Evolutionary conservation across 2,888 invertebrate species (phyloP), one percentile per base, ranked within the genome.

Genomic region (Chirona hameri): DNA sequence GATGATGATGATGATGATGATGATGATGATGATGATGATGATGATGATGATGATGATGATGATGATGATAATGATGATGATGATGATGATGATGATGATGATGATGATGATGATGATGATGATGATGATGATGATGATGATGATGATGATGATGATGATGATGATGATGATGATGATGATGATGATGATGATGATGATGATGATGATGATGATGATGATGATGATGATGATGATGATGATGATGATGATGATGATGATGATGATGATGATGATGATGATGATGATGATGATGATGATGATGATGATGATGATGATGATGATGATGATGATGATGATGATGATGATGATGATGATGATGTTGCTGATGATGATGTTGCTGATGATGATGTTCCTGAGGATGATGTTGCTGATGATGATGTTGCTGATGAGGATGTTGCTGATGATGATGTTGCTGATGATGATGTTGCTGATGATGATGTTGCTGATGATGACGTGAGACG

Each of bases 1-100:
- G 65, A 65, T 65, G 65, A n/a, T 65, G 65, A n/a, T 65, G 65
- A n/a, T 65, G 65, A n/a, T 65, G 65, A 65, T 65, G 65, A 65
- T 65, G 65, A 65, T 21, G 65, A 65, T 65, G 65, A 65, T 65
- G 65, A 65, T 65, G 65, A 65, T 65, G 65, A 65, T 65, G 65
- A 65, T 65, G 65, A 65, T 65, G 65, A 65, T 65, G 65, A 65
- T 65, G 65, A 65, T 65, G 65, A 65, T 65, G 65, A 65, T 65
- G 65, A 65, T 65, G 65, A 65, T 65, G 65, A 65, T 65, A n/a
- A 65, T 65, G 65, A 65, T 65, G 65, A 65, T 65, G 65, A 65
- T 65, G 65, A 65, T 65, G 65, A 65, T 65, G 65, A 65, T 65
- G 65, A 65, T 65, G 65, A 21, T 65, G 65, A 21, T 21, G 65